A percentile compares a stretch with the other conserved stretches of the same genome.
Conservation (phyloP, 2,888 invertebrate genomes). For the Limnephilus marmoratus region DNA sequence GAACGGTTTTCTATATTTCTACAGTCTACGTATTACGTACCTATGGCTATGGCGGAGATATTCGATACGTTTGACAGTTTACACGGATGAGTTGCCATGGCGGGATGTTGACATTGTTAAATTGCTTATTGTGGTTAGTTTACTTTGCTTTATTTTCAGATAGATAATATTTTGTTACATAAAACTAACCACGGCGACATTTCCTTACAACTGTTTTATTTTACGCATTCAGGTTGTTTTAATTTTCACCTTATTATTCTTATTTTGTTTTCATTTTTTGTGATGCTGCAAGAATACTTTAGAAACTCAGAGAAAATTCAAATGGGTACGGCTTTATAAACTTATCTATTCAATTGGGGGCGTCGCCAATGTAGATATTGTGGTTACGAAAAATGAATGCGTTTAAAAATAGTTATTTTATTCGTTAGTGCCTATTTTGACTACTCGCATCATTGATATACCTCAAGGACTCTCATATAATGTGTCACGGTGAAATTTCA, state of each 20-base stretch:
- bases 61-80: conserved; percentile 54
- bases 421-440: neutral
- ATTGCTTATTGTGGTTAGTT: conserved; percentile 46
- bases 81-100: conserved; percentile 57
- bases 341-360: neutral
- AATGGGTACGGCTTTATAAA: neutral
- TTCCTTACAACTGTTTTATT: neutral
- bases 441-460: too few species aligned
- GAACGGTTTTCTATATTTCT: neutral
- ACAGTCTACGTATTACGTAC: neutral
- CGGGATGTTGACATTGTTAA: conserved; percentile 59
- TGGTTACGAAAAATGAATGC: neutral
- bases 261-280: neutral
- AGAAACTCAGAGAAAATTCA: neutral
- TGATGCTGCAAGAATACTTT: neutral
- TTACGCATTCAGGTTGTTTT: neutral
- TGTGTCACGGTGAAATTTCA: too few species aligned
- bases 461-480: too few species aligned
- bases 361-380: neutral
- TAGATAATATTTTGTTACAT: conserved; percentile 34
- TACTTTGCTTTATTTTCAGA: conserved; percentile 30
- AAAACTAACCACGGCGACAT: neutral
- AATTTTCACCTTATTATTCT: neutral
- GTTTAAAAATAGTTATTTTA: neutral
- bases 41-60: neutral